Conservation (phyloP, 2,797 vertebrate genomes). For the Tragopan temminckii region DNA sequence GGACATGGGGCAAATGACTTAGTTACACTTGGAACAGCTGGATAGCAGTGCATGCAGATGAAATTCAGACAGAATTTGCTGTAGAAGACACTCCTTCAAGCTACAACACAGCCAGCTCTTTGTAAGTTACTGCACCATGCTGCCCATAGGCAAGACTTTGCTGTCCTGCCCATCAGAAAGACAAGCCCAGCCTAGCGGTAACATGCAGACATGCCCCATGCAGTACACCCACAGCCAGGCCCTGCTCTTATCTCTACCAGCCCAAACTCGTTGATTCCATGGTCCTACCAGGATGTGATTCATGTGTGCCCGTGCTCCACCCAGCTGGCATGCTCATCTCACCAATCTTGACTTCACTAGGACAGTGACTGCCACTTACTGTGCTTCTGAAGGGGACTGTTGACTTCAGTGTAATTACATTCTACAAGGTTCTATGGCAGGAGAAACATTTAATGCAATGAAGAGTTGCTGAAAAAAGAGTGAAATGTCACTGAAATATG, state of each 20-base stretch:
- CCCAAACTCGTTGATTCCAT: conserved; percentile 1
- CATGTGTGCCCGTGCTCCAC: conserved; percentile 59
- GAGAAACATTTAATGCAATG: neutral
- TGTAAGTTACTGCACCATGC: accelerated
- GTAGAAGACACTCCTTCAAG: neutral
- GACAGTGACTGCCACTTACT: neutral
- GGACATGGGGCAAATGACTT: neutral
- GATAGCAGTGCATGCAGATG: neutral
- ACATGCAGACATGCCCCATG: neutral
- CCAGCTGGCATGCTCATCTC: conserved; percentile 53
- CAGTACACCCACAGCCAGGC: neutral
- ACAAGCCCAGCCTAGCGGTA: neutral
- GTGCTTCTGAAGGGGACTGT: neutral
- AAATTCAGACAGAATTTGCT: neutral
- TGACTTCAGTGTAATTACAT: neutral
- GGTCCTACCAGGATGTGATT: conserved; percentile 71
- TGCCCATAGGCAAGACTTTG: neutral
- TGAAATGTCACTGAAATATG: neutral
- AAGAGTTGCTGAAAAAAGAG: neutral
- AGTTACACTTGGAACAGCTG: neutral
- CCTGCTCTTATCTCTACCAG: conserved; percentile 45
- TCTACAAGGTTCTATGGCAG: neutral
- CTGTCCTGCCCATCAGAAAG: neutral
- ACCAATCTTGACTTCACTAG: neutral
- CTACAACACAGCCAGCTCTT: neutral